Base-by-base conservation (phyloP, 2,113 vertebrate species). In the Paracanthobrama guichenoti region DNA sequence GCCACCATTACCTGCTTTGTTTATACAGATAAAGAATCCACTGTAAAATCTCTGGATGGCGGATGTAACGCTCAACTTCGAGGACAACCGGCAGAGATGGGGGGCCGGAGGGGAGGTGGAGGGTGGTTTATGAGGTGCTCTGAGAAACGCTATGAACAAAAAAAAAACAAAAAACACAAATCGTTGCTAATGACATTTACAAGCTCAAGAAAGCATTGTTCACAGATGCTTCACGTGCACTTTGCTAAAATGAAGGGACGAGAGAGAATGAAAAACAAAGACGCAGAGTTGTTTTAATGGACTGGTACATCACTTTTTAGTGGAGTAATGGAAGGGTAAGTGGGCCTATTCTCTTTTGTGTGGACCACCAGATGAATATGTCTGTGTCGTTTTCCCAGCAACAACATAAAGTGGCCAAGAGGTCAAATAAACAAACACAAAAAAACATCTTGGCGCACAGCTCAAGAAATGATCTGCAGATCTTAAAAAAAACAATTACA, bases 11-110 rank as follows among this genome's bases (percentile, higher is more conserved):
- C 93, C 93, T 88, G 0, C 89, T 92, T 92, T 94, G 93, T 94
- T 95, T 94, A 93, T 89, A 93, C 91, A 94, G 93, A 93, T 93
- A 93, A 94, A 94, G 89, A 94, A 94, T 93, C 93, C 90, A 92
- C 90, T 92, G 93, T 93, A 93, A 94, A 92, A 91, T 88, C 88
- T 88, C 78, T 83, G 26, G 62, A 74, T 62, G 76, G 72, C 69
- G 59, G 73, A 84, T 87, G 79, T 86, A 79, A 79, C 59, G 82
- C 78, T 87, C 73, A 85, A 82, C 81, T 74, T 75, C 18, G 72
- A 85, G 81, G 66, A 88, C 82, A 86, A 69, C 67, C 13, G 20
- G 24, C 50, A 50, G 69, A 46, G 81, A 83, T 75, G 76, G 75
- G 39, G 78, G 82, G 83, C 55, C 13, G 44, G 50, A 62, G 75